A percentile compares a stretch with the other conserved stretches of the same genome.
These are phyloP conservation scores for Micrasema longulum DNA, from an alignment of 1,140 invertebrate species.

Conservation along the genomic window DNA sequence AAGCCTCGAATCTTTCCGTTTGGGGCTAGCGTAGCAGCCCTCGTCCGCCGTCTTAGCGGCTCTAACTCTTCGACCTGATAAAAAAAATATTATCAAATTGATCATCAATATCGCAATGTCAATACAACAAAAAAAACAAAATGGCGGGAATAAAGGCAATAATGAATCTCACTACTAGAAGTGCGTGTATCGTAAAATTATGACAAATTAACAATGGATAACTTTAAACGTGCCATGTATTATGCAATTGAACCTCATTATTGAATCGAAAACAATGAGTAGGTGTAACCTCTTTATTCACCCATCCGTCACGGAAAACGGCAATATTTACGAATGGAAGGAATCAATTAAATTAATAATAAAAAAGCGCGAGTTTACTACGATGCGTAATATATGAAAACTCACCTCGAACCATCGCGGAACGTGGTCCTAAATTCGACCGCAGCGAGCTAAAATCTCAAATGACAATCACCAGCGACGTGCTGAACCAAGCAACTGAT, in stretches of 20 bases:
- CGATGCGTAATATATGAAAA: not conserved
- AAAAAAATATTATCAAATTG: too few relatives aligned
- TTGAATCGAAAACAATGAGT: constrained; percentile 39
- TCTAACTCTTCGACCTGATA: constrained; percentile 39
- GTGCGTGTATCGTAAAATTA: not conserved
- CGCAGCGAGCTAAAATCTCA: not conserved
- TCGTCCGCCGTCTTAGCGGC: constrained; percentile 40
- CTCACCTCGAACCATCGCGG: constrained; percentile 45
- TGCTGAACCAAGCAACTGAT: constrained; percentile 11
- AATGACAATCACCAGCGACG: constrained; percentile 41
- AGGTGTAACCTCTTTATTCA: constrained; percentile 36
- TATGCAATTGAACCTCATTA: constrained; percentile 41
- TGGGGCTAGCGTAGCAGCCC: constrained; percentile 40
- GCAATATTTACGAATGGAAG: constrained; percentile 2
- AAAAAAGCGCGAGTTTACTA: not conserved
- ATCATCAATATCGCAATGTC: not conserved
- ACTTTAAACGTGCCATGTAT: constrained; percentile 39
- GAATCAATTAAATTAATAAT: constrained; percentile 7
- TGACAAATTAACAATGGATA: constrained; percentile 25
- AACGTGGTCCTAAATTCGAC: not conserved
- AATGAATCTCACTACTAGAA: not conserved
- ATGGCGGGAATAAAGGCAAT: constrained; percentile 18
- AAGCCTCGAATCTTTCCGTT: constrained; percentile 42
- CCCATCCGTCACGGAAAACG: constrained; percentile 29
- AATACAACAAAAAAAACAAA: constrained; percentile 21